Evolutionary conservation across 2,888 invertebrate species (phyloP).

Genomic region (Ypsolopha scabrella): DNA sequence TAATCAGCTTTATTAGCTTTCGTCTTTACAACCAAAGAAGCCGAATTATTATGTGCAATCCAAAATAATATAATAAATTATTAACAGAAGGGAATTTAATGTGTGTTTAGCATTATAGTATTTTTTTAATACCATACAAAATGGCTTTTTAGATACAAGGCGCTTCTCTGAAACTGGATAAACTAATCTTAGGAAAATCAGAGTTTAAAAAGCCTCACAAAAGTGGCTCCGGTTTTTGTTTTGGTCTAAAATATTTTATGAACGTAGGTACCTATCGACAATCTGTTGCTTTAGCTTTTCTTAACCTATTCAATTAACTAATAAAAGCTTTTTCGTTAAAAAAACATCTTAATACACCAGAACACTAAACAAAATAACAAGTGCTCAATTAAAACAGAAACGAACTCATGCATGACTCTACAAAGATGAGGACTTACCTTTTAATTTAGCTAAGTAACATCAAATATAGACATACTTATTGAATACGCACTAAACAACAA

Average conservation of each 20-base stretch:
- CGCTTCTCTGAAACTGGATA: too few relatives aligned
- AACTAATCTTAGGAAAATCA: too few relatives aligned
- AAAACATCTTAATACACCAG: neutral
- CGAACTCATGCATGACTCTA: neutral
- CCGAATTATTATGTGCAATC: too few relatives aligned
- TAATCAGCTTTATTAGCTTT: too few relatives aligned
- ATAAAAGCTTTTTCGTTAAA: neutral
- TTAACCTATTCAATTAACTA: neutral
- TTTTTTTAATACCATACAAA: too few relatives aligned
- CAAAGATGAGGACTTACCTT: slow-evolving; percentile 19
- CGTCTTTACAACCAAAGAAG: too few relatives aligned
- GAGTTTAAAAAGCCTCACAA: too few relatives aligned
- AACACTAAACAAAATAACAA: neutral
- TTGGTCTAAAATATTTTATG: neutral
- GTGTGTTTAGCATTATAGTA: too few relatives aligned
- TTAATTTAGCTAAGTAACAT: slow-evolving; percentile 30
- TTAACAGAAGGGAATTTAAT: too few relatives aligned
- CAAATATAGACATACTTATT: slow-evolving; percentile 16
- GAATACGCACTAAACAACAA: slow-evolving; percentile 43
- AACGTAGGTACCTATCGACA: too few relatives aligned
- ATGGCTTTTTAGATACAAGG: too few relatives aligned
- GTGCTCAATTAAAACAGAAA: neutral
- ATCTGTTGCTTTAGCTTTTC: neutral
- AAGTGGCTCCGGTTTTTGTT: neutral
- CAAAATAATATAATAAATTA: too few relatives aligned